phyloP scores from a whole-genome alignment of 2,113 vertebrate species.

The Erythrolamprus reginae region DNA sequence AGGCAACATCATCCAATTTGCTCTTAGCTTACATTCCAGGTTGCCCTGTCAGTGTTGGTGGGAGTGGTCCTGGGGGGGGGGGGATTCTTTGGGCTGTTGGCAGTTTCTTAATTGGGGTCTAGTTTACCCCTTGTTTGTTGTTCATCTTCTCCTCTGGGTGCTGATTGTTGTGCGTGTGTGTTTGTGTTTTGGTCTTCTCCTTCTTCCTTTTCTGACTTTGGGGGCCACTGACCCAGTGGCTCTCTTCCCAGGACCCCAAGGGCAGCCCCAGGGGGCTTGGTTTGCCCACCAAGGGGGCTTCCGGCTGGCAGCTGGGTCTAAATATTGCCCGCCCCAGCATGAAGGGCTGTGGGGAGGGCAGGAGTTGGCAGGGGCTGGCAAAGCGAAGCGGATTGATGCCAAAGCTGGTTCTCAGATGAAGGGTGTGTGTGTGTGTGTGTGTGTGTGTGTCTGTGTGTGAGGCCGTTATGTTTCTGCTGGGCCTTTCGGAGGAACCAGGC shows the following conservation, averaged over 20 bases:
- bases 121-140: background rate
- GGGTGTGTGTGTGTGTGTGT: rapidly evolving
- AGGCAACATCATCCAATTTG: background rate
- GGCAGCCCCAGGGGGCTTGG: background rate
- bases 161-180: too few relatives aligned
- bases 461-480: too few relatives aligned
- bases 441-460: background rate
- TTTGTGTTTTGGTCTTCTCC: background rate
- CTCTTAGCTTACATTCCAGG: background rate
- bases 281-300: too few relatives aligned
- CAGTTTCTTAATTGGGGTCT: background rate
- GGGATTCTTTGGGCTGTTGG: background rate
- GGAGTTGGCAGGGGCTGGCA: background rate
- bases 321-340: background rate
- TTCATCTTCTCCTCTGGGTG: background rate
- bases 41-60: background rate
- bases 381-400: too few relatives aligned
- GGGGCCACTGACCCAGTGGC: background rate
- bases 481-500: background rate
- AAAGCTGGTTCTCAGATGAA: background rate
- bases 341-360: background rate
- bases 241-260: background rate
- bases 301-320: background rate
- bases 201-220: background rate
- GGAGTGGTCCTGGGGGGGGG: too few relatives aligned